Evolutionary conservation across 2,888 invertebrate genomes (phyloP), one percentile per base, ranked within the genome.

Genomic region (Ischnus inquisitorius): DNA sequence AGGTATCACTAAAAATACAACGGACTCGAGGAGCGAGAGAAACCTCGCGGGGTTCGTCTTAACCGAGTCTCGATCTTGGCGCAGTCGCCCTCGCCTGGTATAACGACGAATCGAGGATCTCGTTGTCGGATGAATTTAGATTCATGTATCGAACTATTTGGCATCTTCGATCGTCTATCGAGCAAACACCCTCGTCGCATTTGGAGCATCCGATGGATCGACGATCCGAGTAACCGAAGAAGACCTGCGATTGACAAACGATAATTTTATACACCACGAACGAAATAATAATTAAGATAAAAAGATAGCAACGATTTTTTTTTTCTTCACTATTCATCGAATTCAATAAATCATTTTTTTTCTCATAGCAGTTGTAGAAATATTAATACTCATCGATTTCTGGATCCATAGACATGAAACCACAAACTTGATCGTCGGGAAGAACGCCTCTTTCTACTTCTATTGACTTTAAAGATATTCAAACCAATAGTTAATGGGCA

Each of bases 1-100:
- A 81, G 84, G 81, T 79, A 80, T 81, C 65, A 81, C 84, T 84
- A 84, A 84, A 84, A 84, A 84, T 84, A 84, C 51, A 64, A 81
- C 81, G 48, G 64, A 75, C 78, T 68, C 51, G 72, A 48, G 64
- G 64, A 64, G 54, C 62, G 46, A 64, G 34, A 39, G 16, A 22
- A 22, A 41, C 41, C 43, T 43, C 65, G 65, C 22, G 46, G 34
- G 43, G 57, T 71, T 54, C 28, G 54, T 25, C 14, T 57, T 57
- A 28, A 71, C n/a, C 1, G 48, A 78, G 80, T 43, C 57, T 57
- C 80, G 83, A 81, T 84, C 46, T 81, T 80, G 81, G 84, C 84
- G 84, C 80, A 74, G 74, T 74, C 81, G 80, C 78, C 76, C 77
- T 77, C 80, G 80, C 80, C 78, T 25, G 78, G 82, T 67, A 60